These are phyloP conservation scores for Sander lucioperca DNA, from an alignment of 2,113 vertebrate species.

Conservation along the genomic window DNA sequence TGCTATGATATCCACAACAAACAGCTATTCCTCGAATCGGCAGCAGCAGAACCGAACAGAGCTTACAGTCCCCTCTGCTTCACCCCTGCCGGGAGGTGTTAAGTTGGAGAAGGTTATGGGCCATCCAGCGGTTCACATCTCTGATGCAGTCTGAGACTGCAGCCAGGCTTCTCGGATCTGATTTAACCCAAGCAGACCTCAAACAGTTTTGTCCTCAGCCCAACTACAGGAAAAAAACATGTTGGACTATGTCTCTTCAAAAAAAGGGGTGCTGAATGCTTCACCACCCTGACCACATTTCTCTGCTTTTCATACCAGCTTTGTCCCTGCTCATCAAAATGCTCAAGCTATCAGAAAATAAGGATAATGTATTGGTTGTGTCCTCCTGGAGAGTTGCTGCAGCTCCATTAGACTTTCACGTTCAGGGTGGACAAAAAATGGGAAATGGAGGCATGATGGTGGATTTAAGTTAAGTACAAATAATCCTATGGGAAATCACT, in stretches of 20 bases:
- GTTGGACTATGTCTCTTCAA: not conserved
- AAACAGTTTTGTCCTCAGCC: not conserved
- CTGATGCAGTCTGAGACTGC: no score
- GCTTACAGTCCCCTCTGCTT: no score
- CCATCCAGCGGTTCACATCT: no score
- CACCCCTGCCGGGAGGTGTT: no score
- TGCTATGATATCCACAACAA: no score
- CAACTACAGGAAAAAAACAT: not conserved
- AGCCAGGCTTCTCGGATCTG: no score
- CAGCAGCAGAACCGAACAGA: no score
- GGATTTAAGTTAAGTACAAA: conserved; percentile 17
- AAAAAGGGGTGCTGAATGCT: conserved; percentile 3
- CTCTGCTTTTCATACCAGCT: not conserved
- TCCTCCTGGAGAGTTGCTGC: not conserved
- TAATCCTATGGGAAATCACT: conserved; percentile 41
- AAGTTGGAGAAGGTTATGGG: no score
- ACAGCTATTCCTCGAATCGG: no score
- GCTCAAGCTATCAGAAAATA: conserved; percentile 2
- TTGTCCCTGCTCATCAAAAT: not conserved
- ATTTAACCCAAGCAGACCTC: not conserved
- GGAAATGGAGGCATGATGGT: not conserved
- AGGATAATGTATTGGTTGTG: not conserved
- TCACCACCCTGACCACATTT: not conserved
- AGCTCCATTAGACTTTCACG: not conserved
- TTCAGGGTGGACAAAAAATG: conserved; percentile 5